Percentiles rank a stretch among this genome's conserved stretches.
Conservation (phyloP, 2,888 invertebrate species). For the Ochropacha duplaris region DNA sequence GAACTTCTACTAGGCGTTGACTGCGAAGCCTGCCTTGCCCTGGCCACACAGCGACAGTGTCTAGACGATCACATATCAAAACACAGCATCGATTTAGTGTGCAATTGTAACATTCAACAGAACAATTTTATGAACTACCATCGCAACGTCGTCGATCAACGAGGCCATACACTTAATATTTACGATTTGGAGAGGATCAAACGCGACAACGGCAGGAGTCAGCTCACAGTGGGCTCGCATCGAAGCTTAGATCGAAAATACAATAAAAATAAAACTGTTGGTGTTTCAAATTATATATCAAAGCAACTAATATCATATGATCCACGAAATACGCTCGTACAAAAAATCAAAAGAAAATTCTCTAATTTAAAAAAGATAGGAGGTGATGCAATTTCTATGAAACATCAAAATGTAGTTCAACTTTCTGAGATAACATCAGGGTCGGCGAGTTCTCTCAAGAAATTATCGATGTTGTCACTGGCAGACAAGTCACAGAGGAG, state of each 20-base stretch:
- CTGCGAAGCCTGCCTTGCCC: conserved; percentile 76
- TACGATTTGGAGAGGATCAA: conserved; percentile 76
- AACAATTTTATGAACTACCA: conserved; percentile 71
- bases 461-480: conserved; percentile 74
- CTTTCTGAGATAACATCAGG: conserved; percentile 76
- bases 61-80: conserved; percentile 68
- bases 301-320: conserved; percentile 79
- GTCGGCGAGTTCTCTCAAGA: conserved; percentile 72
- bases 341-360: conserved; percentile 78
- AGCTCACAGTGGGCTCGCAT: conserved; percentile 64
- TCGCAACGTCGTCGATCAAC: conserved; percentile 58
- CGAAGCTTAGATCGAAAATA: conserved; percentile 77
- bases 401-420: conserved; percentile 76
- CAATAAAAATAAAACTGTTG: conserved; percentile 73
- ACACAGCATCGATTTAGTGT: conserved; percentile 72
- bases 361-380: conserved; percentile 78
- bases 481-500: conserved; percentile 72
- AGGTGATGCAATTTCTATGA: conserved; percentile 73
- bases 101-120: conserved; percentile 75
- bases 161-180: conserved; percentile 72
- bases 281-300: conserved; percentile 77
- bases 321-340: conserved; percentile 73
- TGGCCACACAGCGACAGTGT: conserved; percentile 70
- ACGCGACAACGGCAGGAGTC: conserved; percentile 63
- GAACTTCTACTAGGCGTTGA: conserved; percentile 78